phyloP scores from a whole-genome alignment of 2,797 vertebrate genomes.

The Ceryle rudis region DNA sequence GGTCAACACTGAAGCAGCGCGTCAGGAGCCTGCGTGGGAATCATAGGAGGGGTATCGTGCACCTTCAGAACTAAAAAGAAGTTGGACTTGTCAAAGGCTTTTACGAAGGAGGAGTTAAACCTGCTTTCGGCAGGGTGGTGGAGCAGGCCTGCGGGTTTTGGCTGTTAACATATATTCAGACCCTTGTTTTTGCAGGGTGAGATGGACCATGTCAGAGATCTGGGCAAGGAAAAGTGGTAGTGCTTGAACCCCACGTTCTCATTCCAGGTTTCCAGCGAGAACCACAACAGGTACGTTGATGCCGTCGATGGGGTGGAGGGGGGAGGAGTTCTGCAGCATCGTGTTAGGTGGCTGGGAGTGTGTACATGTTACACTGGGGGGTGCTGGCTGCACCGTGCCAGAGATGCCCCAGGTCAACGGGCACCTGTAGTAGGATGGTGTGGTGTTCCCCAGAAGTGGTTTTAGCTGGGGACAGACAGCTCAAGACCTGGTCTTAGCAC shows the following conservation, averaged over 20 bases:
- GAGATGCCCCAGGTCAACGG: not conserved
- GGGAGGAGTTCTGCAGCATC: not conserved
- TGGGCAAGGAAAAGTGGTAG: not conserved
- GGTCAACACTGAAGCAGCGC: fast-evolving
- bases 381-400: fast-evolving
- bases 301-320: not conserved
- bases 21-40: fast-evolving
- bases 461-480: not conserved
- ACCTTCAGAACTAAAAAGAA: not conserved
- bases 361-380: fast-evolving
- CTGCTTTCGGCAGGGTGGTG: not conserved
- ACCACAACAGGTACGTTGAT: not conserved
- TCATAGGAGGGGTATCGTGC: not conserved
- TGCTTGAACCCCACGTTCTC: not conserved
- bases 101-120: not conserved
- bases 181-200: not conserved
- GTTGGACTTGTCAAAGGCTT: not conserved
- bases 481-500: not conserved
- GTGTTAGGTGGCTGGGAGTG: fast-evolving
- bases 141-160: not conserved
- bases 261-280: not conserved
- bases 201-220: not conserved
- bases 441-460: not conserved
- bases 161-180: not conserved
- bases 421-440: not conserved